Base-by-base conservation (phyloP, 2,888 invertebrate species). In the Acleris emargana region DNA sequence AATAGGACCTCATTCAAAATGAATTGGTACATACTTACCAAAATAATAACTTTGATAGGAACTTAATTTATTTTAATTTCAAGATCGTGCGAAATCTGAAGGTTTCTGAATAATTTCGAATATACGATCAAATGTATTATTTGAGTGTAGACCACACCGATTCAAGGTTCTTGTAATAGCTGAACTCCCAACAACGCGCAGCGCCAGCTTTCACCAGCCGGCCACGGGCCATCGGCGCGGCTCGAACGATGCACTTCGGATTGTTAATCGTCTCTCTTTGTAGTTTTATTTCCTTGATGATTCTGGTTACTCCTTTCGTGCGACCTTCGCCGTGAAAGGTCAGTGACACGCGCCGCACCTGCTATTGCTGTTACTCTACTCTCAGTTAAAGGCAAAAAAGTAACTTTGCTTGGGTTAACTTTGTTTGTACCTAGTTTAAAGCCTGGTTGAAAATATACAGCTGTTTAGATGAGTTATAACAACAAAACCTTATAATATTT, bases 211-310 rank as follows among this genome's bases (percentile, higher is more conserved):
- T 51, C 38, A 13, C 38, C 4, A 38, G 38, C 13, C 38, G 13
- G 60, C 45, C 57, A 47, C 47, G 51, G 53, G 42, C 58, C 47
- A 66, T 25, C 51, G 66, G 57, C 51, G 57, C 61, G 57, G 66
- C 55, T 38, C 57, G 47, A 25, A 45, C 55, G 42, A 49, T 54
- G 59, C 64, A 57, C 38, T 42, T 38, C 38, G 45, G 64, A 54
- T 66, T 47, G 66, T 57, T 64, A 66, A 66, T 66, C 57, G 52
- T 53, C 51, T 64, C 49, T 47, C 60, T 57, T 57, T 60, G 52
- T 66, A 60, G 66, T 66, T 61, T 66, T 61, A 61, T 61, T 66
- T 61, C 51, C 59, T 64, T 60, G 60, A 61, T 57, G 60, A 55
- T 52, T 43, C 55, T 61, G 66, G 55, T 47, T 61, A 51, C 66